Evolutionary conservation across 2,797 vertebrate species (phyloP), one percentile per base, ranked within the genome.

Genomic region (Catamblyrhynchus diadema): DNA sequence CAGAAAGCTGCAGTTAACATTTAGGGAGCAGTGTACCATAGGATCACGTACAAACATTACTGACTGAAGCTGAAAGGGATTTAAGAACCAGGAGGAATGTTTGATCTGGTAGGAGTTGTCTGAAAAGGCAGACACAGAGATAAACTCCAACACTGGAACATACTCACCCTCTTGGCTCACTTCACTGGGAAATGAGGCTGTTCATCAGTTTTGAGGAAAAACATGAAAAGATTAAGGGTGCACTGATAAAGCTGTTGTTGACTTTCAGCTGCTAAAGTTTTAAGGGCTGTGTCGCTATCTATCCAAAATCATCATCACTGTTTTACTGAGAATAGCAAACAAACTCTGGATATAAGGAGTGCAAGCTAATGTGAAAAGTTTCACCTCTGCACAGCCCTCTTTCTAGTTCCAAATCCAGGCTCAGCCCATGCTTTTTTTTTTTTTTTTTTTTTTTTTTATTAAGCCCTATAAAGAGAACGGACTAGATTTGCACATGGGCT

Each of bases 361-460:
- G 3, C 41, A 93, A 94, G 56, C 21, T 56, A 32, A 50, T 1
- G 21, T 27, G 45, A 75, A 51, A 81, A 78, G 19, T 65, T 86
- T 69, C 72, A 78, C 32, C 17, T 44, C 50, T 3, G 2, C 64
- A 54, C 16, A 78, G 32, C 28, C 39, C 21, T 83, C 25, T 19
- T 75, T 73, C 50, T 32, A 57, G 18, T 84, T 78, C 77, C 59
- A 88, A 69, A 75, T 24, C 39, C 15, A 41, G 81, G 41, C 15
- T 84, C 84, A 60, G 77, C 16, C 44, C 57, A 8, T 6, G 22
- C 35, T 62, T 81, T 35, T 22, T 80, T 80, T 75, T 91, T 86
- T 86, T 80, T 75, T 91, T 86, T 86, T n/a, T 62, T 81, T 35
- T 22, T 80, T 80, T 75, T 91, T 86, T 86, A 84, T 75, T 50